Conservation (phyloP, 2,113 vertebrate genomes). For the Dinomys branickii region DNA sequence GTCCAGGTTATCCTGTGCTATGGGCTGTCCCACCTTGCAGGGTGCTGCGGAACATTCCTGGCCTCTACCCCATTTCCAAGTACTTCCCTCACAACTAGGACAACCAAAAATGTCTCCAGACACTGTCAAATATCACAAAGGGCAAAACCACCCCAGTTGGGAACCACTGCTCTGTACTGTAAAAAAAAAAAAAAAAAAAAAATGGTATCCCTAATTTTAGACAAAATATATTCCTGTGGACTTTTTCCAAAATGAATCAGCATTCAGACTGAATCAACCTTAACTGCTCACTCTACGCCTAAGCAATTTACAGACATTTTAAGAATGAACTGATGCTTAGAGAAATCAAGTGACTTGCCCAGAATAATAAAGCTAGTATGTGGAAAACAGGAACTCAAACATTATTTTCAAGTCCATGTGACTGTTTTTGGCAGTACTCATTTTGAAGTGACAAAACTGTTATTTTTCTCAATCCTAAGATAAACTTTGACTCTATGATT, state of each 20-base stretch:
- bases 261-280: conserved; percentile 1
- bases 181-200: conserved; percentile 1
- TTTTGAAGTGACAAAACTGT: conserved; percentile 15
- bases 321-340: conserved; percentile 37
- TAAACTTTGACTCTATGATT: neutral
- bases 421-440: neutral
- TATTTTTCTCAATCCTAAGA: conserved; percentile 56
- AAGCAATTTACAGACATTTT: conserved; percentile 13
- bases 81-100: neutral
- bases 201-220: conserved; percentile 34
- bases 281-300: neutral
- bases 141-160: neutral
- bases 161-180: neutral
- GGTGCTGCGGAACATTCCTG: neutral
- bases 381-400: neutral
- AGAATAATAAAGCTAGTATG: conserved; percentile 29
- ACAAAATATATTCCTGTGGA: conserved; percentile 39
- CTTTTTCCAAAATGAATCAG: conserved; percentile 51
- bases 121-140: neutral
- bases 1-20: conserved; percentile 1
- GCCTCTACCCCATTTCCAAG: neutral
- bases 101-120: conserved; percentile 13
- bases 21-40: neutral
- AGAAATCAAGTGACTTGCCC: conserved; percentile 31
- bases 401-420: neutral